Percentiles rank a stretch among this genome's conserved stretches.
Conservation (phyloP, 1,140 invertebrate species). For the Brachionus calyciflorus region DNA sequence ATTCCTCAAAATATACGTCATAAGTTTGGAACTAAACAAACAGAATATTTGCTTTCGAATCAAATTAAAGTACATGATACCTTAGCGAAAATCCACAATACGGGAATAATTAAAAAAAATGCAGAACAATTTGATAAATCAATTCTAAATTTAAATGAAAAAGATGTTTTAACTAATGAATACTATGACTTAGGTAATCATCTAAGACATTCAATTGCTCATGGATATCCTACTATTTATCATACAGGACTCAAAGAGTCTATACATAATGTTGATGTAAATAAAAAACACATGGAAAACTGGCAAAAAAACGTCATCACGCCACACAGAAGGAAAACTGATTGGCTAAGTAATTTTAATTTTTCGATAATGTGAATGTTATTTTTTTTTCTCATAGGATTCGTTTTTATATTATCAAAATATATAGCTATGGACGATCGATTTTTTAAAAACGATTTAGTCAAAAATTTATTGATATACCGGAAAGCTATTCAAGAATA, state of each 20-base stretch:
- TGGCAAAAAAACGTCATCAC: constrained; percentile 14
- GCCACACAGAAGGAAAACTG: constrained; percentile 36
- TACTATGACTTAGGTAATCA: constrained; percentile 42
- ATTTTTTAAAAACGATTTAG: too few species aligned
- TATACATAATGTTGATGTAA: constrained; percentile 36
- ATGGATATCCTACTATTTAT: constrained; percentile 22
- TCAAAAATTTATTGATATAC: too few species aligned
- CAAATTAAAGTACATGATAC: constrained; percentile 40
- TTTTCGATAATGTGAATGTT: neutral
- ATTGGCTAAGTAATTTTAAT: constrained; percentile 34
- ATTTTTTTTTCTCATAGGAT: neutral
- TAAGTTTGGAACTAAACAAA: constrained; percentile 32
- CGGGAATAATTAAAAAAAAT: constrained; percentile 28
- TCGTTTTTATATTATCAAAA: neutral
- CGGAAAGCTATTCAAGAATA: too few species aligned
- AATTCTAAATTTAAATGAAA: constrained; percentile 12
- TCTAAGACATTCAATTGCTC: constrained; percentile 27
- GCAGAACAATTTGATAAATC: constrained; percentile 3
- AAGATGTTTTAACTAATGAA: neutral
- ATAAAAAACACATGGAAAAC: constrained; percentile 24
- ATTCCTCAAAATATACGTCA: constrained; percentile 36
- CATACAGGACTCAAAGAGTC: constrained; percentile 4
- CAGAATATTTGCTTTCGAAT: neutral
- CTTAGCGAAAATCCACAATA: constrained; percentile 25
- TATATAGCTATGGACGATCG: too few species aligned